phyloP scores from a whole-genome alignment of 2,797 vertebrate genomes.

The Anisognathus igniventris region DNA sequence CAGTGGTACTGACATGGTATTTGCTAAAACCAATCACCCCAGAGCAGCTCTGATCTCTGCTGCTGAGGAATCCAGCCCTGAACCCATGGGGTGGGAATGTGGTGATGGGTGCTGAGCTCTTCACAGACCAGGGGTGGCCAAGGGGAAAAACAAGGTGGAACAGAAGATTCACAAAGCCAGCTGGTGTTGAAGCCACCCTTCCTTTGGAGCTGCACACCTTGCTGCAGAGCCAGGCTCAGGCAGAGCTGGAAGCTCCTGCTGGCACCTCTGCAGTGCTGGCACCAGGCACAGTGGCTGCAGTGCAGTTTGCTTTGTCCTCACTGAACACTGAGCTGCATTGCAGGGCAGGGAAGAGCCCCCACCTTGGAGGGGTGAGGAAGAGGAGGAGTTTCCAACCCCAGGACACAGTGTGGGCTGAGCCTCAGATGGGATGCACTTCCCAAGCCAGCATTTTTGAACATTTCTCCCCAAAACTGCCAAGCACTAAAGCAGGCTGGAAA shows the following conservation, averaged over 20 bases:
- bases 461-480: background rate
- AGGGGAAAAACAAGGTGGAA: background rate
- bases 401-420: background rate
- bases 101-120: background rate
- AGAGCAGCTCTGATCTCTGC: background rate
- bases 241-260: background rate
- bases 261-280: background rate
- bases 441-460: background rate
- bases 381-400: background rate
- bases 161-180: background rate
- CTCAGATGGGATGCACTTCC: background rate
- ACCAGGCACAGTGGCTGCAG: background rate
- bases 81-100: background rate
- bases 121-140: background rate
- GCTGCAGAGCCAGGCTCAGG: background rate
- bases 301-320: background rate
- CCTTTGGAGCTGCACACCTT: background rate
- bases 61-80: background rate
- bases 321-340: background rate
- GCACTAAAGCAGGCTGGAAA: background rate
- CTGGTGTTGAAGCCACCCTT: background rate
- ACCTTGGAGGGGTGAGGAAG: background rate
- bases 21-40: background rate
- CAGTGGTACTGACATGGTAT: fast-evolving
- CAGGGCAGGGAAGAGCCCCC: background rate